phyloP scores from a whole-genome alignment of 2,888 invertebrate species.

The Hypsopygia costalis region DNA sequence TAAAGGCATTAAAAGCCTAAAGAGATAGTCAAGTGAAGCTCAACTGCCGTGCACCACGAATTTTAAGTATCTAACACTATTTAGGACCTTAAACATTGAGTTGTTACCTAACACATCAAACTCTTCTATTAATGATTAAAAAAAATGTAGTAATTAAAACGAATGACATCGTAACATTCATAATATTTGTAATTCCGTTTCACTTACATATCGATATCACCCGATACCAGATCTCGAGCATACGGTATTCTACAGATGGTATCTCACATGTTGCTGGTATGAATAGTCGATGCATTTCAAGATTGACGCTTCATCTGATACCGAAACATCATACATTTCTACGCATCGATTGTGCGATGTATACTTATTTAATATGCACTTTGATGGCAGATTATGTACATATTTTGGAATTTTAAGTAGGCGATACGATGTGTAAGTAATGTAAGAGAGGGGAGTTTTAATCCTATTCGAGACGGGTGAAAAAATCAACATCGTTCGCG shows the following conservation, averaged over 20 bases:
- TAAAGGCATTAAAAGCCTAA: no score
- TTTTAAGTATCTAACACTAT: no score
- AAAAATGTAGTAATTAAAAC: constrained; percentile 7
- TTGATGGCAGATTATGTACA: constrained; percentile 16
- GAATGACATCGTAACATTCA: constrained; percentile 16
- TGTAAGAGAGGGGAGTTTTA: neutral
- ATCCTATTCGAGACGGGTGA: no score
- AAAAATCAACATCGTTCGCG: no score
- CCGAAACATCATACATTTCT: constrained; percentile 11
- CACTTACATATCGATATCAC: constrained; percentile 12
- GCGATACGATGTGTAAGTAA: constrained; percentile 14
- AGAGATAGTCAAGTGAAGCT: no score
- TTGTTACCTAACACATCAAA: no score
- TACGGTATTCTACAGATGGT: constrained; percentile 10
- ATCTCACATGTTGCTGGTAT: constrained; percentile 8
- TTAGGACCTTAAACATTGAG: no score
- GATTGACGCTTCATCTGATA: constrained; percentile 19
- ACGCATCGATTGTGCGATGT: constrained; percentile 10
- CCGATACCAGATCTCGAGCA: constrained; percentile 12
- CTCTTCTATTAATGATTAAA: no score
- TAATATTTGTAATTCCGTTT: constrained; percentile 17
- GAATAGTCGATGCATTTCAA: constrained; percentile 10
- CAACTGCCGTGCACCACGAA: no score
- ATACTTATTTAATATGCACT: constrained; percentile 16
- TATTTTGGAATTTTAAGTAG: constrained; percentile 16